phyloP scores from a whole-genome alignment of 2,797 vertebrate genomes.

The Poecilia gillii region DNA sequence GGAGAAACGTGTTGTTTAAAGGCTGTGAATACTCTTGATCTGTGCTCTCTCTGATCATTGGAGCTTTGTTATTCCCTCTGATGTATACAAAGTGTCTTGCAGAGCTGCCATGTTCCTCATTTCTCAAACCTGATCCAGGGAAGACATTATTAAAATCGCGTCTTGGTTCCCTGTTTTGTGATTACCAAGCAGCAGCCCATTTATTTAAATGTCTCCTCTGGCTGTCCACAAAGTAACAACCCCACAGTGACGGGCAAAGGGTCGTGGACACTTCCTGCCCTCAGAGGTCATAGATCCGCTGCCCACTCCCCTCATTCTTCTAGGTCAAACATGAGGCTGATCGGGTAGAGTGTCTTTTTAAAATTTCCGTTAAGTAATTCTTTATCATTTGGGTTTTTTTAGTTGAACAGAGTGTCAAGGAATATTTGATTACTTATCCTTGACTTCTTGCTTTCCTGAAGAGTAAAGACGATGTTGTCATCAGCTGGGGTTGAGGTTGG shows the following conservation, averaged over 20 bases:
- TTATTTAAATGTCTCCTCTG: slow-evolving; percentile 29
- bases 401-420: background rate
- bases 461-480: background rate
- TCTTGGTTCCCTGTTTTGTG: slow-evolving; percentile 13
- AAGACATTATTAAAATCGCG: slow-evolving; percentile 12
- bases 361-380: background rate
- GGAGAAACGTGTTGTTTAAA: slow-evolving; percentile 46
- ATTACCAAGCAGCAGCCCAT: slow-evolving; percentile 25
- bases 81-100: slow-evolving; percentile 35
- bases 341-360: slow-evolving; percentile 12
- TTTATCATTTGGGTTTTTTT: background rate
- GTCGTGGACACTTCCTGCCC: slow-evolving; percentile 47
- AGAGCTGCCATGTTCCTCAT: slow-evolving; percentile 8
- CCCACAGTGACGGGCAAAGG: slow-evolving; percentile 47
- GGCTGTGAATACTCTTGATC: slow-evolving; percentile 20
- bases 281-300: slow-evolving; percentile 34
- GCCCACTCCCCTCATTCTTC: slow-evolving; percentile 40
- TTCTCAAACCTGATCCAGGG: slow-evolving; percentile 23
- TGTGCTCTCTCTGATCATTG: slow-evolving; percentile 27
- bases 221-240: slow-evolving; percentile 34
- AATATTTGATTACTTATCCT: background rate
- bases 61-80: slow-evolving; percentile 33
- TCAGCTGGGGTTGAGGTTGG: no score
- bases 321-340: slow-evolving; percentile 35
- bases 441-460: background rate